Evolutionary conservation across 2,888 invertebrate species (phyloP).

Genomic region (Eupelmus urozonus): DNA sequence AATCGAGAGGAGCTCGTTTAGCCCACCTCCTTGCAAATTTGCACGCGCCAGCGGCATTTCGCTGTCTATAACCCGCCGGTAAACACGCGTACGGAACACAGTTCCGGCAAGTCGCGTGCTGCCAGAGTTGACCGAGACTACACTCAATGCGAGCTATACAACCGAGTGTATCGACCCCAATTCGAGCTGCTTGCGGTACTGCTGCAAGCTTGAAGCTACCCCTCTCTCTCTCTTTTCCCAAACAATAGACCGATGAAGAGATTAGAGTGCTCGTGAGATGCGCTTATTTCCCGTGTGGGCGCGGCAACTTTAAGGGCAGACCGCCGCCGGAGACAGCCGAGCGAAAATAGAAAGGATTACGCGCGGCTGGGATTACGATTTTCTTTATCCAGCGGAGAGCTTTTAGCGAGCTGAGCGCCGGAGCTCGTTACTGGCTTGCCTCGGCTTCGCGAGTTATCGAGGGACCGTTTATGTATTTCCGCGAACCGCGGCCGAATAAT

Average conservation of each 20-base stretch:
- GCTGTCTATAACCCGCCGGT: too few species aligned
- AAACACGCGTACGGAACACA: too few species aligned
- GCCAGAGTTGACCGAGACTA: too few species aligned
- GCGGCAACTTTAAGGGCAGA: neutral
- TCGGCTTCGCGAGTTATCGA: constrained; percentile 7
- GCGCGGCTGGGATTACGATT: constrained; percentile 38
- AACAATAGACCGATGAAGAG: constrained; percentile 28
- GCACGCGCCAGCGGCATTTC: too few species aligned
- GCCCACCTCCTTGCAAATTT: too few species aligned
- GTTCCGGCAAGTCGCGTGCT: too few species aligned
- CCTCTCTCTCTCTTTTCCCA: too few species aligned
- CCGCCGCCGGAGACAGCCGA: neutral
- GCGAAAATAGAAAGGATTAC: constrained; percentile 33
- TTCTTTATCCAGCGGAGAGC: constrained; percentile 15
- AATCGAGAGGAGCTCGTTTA: too few species aligned
- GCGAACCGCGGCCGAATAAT: constrained; percentile 19
- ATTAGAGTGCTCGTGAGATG: constrained; percentile 22
- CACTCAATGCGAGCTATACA: too few species aligned
- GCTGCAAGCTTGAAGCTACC: neutral
- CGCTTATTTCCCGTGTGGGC: neutral
- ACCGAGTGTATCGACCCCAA: constrained; percentile 6
- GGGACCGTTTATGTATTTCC: constrained; percentile 2
- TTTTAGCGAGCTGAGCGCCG: neutral
- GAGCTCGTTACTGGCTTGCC: constrained; percentile 15
- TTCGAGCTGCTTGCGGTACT: neutral